Conservation (phyloP, 2,888 invertebrate genomes). For the Panzeria rudis region DNA sequence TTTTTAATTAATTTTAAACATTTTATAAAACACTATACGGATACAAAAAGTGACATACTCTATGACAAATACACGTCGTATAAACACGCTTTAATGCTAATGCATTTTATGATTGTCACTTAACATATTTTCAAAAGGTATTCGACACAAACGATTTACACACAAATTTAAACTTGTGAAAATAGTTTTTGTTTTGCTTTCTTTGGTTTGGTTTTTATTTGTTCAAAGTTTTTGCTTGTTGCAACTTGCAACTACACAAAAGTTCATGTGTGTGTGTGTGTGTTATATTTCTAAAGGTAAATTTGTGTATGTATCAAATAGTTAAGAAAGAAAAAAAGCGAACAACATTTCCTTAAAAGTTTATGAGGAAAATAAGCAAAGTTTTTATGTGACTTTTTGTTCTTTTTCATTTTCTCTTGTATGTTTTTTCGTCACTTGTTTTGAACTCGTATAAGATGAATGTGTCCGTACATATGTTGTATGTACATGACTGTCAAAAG, state of each 20-base stretch:
- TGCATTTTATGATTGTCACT: slow-evolving; percentile 72
- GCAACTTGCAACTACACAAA: slow-evolving; percentile 43
- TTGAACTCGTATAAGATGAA: slow-evolving; percentile 43
- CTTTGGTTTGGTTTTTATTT: slow-evolving; percentile 42
- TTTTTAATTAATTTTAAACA: too few species aligned
- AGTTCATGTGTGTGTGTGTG: background rate
- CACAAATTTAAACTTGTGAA: slow-evolving; percentile 58
- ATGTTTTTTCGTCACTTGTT: slow-evolving; percentile 52
- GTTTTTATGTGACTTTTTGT: slow-evolving; percentile 68
- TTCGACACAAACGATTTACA: slow-evolving; percentile 67
- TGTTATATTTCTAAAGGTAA: background rate
- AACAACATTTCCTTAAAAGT: slow-evolving; percentile 69
- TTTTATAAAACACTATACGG: background rate
- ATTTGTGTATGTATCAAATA: background rate
- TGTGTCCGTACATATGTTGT: slow-evolving; percentile 50
- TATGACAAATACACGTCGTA: background rate
- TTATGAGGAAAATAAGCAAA: slow-evolving; percentile 71
- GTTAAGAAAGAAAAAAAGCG: background rate
- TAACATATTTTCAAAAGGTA: slow-evolving; percentile 71
- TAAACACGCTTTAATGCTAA: slow-evolving; percentile 55
- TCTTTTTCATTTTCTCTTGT: slow-evolving; percentile 31
- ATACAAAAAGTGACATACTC: background rate
- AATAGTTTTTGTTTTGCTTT: slow-evolving; percentile 39
- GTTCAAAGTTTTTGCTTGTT: slow-evolving; percentile 42
- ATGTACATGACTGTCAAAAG: slow-evolving; percentile 66